These are phyloP conservation scores for Morpho deidamia DNA, from an alignment of 2,888 invertebrate genomes.

Conservation along the genomic window DNA sequence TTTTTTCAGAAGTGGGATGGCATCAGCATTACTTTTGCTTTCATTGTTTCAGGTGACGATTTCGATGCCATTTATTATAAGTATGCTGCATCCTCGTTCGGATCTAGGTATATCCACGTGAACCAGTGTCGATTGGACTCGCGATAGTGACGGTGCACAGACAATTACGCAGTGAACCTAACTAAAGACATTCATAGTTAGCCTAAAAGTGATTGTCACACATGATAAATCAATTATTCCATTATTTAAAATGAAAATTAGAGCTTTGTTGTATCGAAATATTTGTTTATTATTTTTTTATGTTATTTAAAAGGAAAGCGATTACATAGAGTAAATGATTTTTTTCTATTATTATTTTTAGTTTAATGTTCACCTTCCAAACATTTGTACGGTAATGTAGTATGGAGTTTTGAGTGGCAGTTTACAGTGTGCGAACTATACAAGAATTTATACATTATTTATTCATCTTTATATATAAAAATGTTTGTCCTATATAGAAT, in stretches of 20 bases:
- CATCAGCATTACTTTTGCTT: too few relatives aligned
- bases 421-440: not conserved
- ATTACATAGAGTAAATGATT: slow-evolving; percentile 68
- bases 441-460: too few relatives aligned
- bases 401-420: slow-evolving; percentile 6
- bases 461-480: too few relatives aligned
- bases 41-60: slow-evolving; percentile 66
- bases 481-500: too few relatives aligned
- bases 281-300: slow-evolving; percentile 68
- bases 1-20: too few relatives aligned
- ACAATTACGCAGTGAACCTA: slow-evolving; percentile 33
- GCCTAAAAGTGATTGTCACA: slow-evolving; percentile 44
- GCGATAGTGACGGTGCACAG: slow-evolving; percentile 30
- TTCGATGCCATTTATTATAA: slow-evolving; percentile 76
- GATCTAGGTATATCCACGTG: slow-evolving; percentile 49
- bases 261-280: slow-evolving; percentile 69
- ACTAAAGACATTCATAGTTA: slow-evolving; percentile 40
- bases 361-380: slow-evolving; percentile 64
- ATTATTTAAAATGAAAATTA: slow-evolving; percentile 60
- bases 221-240: slow-evolving; percentile 70
- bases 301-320: slow-evolving; percentile 64
- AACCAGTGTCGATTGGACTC: slow-evolving; percentile 48
- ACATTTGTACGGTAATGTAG: too few relatives aligned
- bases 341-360: slow-evolving; percentile 45
- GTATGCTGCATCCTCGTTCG: slow-evolving; percentile 64